These are phyloP conservation scores for Dolichallabes microphthalmus DNA, from an alignment of 2,113 vertebrate genomes.

Conservation along the genomic window DNA sequence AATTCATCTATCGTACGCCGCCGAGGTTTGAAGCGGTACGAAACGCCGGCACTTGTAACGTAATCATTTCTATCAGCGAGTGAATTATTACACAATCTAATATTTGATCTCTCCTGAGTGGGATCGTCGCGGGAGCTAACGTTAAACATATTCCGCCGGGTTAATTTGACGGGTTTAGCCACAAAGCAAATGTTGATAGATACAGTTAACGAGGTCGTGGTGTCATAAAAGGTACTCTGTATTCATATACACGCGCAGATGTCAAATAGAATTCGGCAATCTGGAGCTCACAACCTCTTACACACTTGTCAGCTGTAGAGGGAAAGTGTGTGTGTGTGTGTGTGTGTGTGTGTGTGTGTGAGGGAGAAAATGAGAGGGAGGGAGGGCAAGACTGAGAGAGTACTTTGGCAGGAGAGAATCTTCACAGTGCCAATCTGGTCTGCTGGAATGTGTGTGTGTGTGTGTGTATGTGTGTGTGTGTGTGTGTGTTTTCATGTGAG, in stretches of 20 bases:
- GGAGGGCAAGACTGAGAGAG: constrained; percentile 25
- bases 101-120: constrained; percentile 1
- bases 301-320: constrained; percentile 15
- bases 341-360: neutral
- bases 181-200: constrained; percentile 18
- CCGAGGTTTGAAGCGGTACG: neutral
- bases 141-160: constrained; percentile 9
- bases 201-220: constrained; percentile 34
- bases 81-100: constrained; percentile 5
- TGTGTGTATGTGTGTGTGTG: constrained; percentile 33
- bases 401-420: constrained; percentile 52
- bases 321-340: constrained; percentile 4
- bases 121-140: neutral
- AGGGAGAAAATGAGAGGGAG: neutral
- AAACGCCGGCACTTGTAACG: neutral
- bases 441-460: constrained; percentile 64
- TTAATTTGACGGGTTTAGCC: constrained; percentile 29
- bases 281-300: constrained; percentile 41
- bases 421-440: constrained; percentile 62
- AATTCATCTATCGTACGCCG: too few relatives aligned
- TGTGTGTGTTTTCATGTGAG: constrained; percentile 21
- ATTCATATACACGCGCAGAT: constrained; percentile 51
- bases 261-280: constrained; percentile 36
- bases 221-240: constrained; percentile 35
- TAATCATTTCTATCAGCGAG: constrained; percentile 2